Evolutionary conservation across 2,113 vertebrate genomes (phyloP), one percentile per base, ranked within the genome.

Genomic region (Tragulus kanchil): DNA sequence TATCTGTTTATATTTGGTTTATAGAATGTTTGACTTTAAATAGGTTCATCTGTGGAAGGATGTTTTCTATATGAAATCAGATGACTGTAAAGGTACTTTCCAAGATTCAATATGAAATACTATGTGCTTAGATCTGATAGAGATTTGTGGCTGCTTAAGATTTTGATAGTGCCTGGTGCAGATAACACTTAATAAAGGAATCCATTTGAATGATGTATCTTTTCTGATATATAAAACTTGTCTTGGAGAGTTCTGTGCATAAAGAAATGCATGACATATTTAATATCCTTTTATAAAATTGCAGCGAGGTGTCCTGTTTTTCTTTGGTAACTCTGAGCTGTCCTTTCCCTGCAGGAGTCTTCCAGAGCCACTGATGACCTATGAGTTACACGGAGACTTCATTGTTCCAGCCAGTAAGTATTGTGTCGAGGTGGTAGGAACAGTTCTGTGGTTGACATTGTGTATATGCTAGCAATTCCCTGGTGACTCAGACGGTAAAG

Each of bases 331-430:
- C 96, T 96, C 71, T 82, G 31, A 69, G 71, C 85, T 54, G 28
- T 97, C 61, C 36, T 96, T 97, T 52, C 98, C 36, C 8, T 98
- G 50, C 95, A 99, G 99, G 98, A 99, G 99, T 98, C 99, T 99
- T 97, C 99, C 99, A 58, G 99, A 99, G 97, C 99, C 99, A 2
- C 97, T 99, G 98, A 99, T 99, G 99, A 99, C 99, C 59, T 99
- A 99, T 0, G 99, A 99, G 95, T 98, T 99, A 96, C 99, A 99
- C 59, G 99, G 99, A 98, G 99, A 99, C 94, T 99, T 99, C 99
- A 99, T 99, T 97, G 78, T 99, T 97, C 99, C 99, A 95, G 99
- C 99, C 90, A 99, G 99, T 99, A 99, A 99, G 98, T 99, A 98
- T 95, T 75, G n/a, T 75, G 12, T 85, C 28, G 62, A 59, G 36